Percentiles rank a stretch among this genome's conserved stretches.
Evolutionary conservation across 2,113 vertebrate genomes (phyloP).

Genomic region (Danio rerio): DNA sequence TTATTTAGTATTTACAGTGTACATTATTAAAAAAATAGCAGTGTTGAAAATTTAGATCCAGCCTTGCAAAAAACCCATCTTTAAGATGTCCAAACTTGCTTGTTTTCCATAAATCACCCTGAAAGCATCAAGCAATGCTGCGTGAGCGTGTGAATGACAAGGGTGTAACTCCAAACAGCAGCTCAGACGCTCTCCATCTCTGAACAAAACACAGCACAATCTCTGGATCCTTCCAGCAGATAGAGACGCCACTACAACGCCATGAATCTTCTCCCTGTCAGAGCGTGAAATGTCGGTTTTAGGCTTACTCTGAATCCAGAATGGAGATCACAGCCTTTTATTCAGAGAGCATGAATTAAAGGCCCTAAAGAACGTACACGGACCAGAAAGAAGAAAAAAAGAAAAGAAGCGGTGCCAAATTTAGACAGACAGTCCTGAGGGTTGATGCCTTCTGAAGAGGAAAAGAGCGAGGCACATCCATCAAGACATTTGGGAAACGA

Average conservation of each 20-base stretch:
- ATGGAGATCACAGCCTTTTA: conserved; percentile 36
- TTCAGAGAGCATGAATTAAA: conserved; percentile 48
- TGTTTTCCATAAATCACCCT: neutral
- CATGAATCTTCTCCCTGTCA: conserved; percentile 25
- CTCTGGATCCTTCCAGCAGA: neutral
- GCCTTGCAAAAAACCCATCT: neutral
- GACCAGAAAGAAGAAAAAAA: conserved; percentile 1
- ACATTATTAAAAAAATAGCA: too few species aligned
- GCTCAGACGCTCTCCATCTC: neutral
- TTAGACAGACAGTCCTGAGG: conserved; percentile 1
- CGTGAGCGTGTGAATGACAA: neutral
- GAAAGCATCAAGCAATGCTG: neutral
- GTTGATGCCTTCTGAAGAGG: conserved; percentile 18
- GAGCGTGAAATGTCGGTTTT: conserved; percentile 20
- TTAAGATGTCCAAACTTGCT: too few species aligned
- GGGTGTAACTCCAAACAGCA: neutral
- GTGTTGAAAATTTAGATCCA: neutral
- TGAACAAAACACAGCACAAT: neutral
- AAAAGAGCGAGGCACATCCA: conserved; percentile 9
- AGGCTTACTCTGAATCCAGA: conserved; percentile 33
- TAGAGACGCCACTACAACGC: conserved; percentile 29
- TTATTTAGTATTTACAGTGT: too few species aligned
- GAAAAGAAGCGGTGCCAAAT: neutral
- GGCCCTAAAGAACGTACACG: neutral
- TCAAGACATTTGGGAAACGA: conserved; percentile 17